These are phyloP conservation scores for Microcebus jonahi DNA, from an alignment of 2,113 vertebrate genomes.

Conservation along the genomic window DNA sequence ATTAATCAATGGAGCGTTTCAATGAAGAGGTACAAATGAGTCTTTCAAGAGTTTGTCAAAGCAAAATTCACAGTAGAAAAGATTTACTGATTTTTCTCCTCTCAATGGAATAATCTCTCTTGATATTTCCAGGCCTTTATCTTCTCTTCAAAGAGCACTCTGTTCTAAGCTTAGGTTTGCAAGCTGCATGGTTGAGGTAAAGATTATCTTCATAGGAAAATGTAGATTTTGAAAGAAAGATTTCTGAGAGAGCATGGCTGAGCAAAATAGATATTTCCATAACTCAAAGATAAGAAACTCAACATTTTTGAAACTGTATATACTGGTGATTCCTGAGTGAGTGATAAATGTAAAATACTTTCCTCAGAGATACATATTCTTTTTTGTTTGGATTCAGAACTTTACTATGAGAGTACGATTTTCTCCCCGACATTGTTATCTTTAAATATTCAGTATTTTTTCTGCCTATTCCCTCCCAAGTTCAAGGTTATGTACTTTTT, in stretches of 20 bases:
- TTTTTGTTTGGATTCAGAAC: constrained; percentile 13
- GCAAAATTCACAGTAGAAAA: constrained; percentile 59
- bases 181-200: constrained; percentile 3
- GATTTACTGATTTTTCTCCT: constrained; percentile 59
- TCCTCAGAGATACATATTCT: neutral
- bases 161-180: constrained; percentile 45
- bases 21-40: constrained; percentile 66
- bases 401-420: constrained; percentile 9
- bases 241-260: constrained; percentile 28
- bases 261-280: constrained; percentile 46
- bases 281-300: constrained; percentile 49
- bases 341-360: constrained; percentile 7
- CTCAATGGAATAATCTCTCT: constrained; percentile 60
- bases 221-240: constrained; percentile 40
- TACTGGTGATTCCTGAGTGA: constrained; percentile 2
- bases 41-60: constrained; percentile 71
- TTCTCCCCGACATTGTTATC: neutral
- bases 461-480: constrained; percentile 16
- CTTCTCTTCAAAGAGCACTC: constrained; percentile 64
- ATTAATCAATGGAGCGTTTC: constrained; percentile 47
- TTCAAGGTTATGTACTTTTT: constrained; percentile 61
- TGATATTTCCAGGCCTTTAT: constrained; percentile 66
- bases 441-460: constrained; percentile 72
- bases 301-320: constrained; percentile 8
- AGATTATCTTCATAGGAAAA: constrained; percentile 53